These are phyloP conservation scores for Ischnura elegans DNA, from an alignment of 2,888 invertebrate species.

Conservation along the genomic window DNA sequence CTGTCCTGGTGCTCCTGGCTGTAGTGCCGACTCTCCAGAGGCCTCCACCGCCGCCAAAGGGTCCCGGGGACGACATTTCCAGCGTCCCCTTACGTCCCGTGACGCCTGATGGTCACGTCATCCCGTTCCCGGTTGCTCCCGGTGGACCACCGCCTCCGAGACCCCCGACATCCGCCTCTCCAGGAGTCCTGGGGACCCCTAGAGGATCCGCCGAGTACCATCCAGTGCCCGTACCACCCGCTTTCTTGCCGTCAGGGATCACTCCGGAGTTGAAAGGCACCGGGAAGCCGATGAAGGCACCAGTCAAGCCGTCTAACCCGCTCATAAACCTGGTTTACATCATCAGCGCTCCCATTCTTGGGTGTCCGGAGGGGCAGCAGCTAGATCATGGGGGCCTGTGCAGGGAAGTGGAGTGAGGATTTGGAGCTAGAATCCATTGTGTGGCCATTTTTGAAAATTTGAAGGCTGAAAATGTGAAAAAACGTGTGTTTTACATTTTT, in stretches of 20 bases:
- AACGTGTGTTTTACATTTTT: too few species aligned
- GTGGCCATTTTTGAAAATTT: not conserved
- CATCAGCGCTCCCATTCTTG: not conserved
- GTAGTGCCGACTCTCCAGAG: not conserved
- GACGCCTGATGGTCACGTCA: not conserved
- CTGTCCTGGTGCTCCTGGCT: not conserved
- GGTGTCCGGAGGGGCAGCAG: not conserved
- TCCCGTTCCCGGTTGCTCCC: not conserved
- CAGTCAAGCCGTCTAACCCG: not conserved
- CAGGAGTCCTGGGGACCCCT: not conserved
- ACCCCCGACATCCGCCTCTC: not conserved
- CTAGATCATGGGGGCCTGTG: not conserved
- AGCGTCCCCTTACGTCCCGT: not conserved
- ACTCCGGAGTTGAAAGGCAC: not conserved
- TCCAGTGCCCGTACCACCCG: not conserved
- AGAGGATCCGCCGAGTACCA: not conserved
- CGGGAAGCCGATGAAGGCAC: not conserved
- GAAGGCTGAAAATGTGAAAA: not conserved
- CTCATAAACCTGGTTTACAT: not conserved
- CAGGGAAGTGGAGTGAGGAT: conserved; percentile 17
- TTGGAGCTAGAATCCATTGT: too few species aligned
- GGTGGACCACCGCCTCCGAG: not conserved
- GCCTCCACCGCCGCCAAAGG: not conserved
- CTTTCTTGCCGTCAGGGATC: not conserved
- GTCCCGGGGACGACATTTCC: not conserved